phyloP scores from a whole-genome alignment of 1,140 invertebrate genomes.

The Papilio polyxenes region DNA sequence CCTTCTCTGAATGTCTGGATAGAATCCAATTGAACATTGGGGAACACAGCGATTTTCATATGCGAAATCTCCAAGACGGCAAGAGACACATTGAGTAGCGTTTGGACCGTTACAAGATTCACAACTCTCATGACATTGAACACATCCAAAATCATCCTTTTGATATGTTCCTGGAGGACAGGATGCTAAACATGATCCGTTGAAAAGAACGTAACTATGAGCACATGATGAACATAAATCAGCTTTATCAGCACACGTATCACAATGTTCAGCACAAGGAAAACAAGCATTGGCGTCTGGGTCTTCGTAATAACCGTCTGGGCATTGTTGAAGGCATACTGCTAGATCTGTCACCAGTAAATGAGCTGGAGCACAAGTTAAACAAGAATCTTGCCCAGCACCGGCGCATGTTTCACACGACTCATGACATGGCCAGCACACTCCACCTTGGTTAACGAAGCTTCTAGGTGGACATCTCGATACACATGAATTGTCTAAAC shows the following conservation, averaged over 20 bases:
- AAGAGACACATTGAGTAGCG: conserved; percentile 89
- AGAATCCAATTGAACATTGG: conserved; percentile 86
- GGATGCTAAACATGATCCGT: conserved; percentile 88
- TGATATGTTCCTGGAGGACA: conserved; percentile 91
- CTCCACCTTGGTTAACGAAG: conserved; percentile 87
- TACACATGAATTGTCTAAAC: conserved; percentile 89
- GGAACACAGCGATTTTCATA: conserved; percentile 83
- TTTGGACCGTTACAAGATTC: conserved; percentile 90
- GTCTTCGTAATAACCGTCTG: conserved; percentile 90
- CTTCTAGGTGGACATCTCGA: conserved; percentile 89
- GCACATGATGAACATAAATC: conserved; percentile 90
- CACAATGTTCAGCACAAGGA: conserved; percentile 87
- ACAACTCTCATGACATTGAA: conserved; percentile 88
- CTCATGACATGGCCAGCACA: conserved; percentile 91
- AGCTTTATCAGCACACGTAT: conserved; percentile 88
- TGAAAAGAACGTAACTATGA: conserved; percentile 88
- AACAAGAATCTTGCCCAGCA: conserved; percentile 89
- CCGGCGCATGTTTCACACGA: conserved; percentile 91
- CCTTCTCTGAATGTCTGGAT: conserved; percentile 85
- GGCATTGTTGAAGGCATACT: conserved; percentile 90
- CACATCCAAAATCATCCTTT: conserved; percentile 88
- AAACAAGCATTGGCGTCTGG: conserved; percentile 87
- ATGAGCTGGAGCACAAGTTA: conserved; percentile 89
- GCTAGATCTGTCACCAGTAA: conserved; percentile 88
- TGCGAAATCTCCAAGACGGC: conserved; percentile 84